Evolutionary conservation across 2,888 invertebrate genomes (phyloP).

Genomic region (Himalopsyche tibetana): DNA sequence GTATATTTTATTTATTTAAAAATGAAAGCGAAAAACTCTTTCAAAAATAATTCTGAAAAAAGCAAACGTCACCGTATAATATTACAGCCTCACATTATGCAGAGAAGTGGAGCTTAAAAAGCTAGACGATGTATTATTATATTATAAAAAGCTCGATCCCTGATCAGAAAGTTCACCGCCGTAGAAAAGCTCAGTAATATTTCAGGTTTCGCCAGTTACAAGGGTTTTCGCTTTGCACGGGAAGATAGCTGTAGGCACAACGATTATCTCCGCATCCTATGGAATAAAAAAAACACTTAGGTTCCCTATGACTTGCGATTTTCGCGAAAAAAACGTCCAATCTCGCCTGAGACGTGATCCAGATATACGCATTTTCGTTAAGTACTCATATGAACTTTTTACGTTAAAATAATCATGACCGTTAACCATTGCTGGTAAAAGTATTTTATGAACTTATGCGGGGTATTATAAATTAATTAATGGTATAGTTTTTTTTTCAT

Average conservation of each 20-base stretch:
- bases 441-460: not conserved
- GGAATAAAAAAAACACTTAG: conserved; percentile 29
- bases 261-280: conserved; percentile 38
- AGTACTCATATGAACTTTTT: not conserved
- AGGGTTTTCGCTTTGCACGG: conserved; percentile 53
- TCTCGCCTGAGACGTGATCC: not conserved
- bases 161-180: conserved; percentile 46
- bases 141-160: conserved; percentile 34
- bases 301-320: conserved; percentile 21
- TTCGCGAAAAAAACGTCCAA: not conserved
- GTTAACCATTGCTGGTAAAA: not conserved
- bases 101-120: not conserved
- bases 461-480: too few species aligned
- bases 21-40: too few species aligned
- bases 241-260: conserved; percentile 36
- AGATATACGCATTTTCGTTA: conserved; percentile 23
- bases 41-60: not conserved
- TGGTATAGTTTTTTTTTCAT: too few species aligned
- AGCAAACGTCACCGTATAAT: conserved; percentile 22
- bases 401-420: not conserved
- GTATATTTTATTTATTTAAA: too few species aligned
- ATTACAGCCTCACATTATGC: conserved; percentile 11
- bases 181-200: conserved; percentile 34
- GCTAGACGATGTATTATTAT: conserved; percentile 23
- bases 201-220: conserved; percentile 43